phyloP scores from a whole-genome alignment of 2,797 vertebrate species.

The Uromys caudimaculatus region DNA sequence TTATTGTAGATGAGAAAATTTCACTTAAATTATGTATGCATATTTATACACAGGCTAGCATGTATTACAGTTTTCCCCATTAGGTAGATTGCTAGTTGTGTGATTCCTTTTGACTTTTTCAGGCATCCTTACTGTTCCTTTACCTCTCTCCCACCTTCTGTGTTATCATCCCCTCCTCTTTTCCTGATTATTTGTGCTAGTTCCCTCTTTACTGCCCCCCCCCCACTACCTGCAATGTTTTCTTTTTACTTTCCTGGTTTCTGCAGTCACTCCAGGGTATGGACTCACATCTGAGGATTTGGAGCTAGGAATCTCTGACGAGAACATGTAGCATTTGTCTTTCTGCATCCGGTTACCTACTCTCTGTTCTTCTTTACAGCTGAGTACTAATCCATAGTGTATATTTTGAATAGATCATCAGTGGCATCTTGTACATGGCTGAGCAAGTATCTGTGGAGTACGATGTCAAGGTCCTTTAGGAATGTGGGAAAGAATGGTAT shows the following conservation, averaged over 20 bases:
- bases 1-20: background rate
- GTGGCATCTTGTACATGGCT: background rate
- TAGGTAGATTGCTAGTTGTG: background rate
- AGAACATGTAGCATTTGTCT: background rate
- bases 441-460: background rate
- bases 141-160: background rate
- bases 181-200: background rate
- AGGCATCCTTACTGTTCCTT: background rate
- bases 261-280: background rate
- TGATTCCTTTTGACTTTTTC: background rate
- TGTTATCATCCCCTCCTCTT: background rate
- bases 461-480: background rate
- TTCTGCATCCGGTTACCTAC: background rate
- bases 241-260: background rate
- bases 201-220: background rate
- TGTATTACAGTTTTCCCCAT: background rate
- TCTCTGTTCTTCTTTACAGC: background rate
- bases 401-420: no score
- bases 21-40: background rate
- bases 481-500: background rate
- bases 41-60: no score
- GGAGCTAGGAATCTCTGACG: no score
- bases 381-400: background rate
- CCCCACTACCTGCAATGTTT: no score
- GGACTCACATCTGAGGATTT: no score